Evolutionary conservation across 2,888 invertebrate genomes (phyloP), one percentile per base, ranked within the genome.

Genomic region (Plebejus anna): DNA sequence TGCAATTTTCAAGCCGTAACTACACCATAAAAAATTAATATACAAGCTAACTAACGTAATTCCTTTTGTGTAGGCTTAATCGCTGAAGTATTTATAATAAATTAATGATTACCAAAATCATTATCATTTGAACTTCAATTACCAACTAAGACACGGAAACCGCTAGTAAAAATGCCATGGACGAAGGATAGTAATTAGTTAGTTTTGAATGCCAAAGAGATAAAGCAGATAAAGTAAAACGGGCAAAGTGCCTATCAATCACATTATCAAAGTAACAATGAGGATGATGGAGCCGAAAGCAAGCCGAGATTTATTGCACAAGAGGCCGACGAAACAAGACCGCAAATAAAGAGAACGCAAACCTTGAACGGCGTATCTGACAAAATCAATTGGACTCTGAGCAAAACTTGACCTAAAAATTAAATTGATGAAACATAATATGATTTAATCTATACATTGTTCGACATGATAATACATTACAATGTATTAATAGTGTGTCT

Each of bases 341-440:
- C 90, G 92, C 92, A 90, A 92, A 91, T 92, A 94, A 93, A 92
- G 93, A 94, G 92, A 93, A 91, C 89, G 91, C 88, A 86, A 86
- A 92, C 94, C 94, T 94, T 94, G 94, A 92, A 87, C 86, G 86
- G 86, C 84, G 89, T 92, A 92, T 92, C 94, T 92, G 92, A 92
- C 92, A 92, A 93, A 94, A 94, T 93, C 92, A 90, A 93, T 92
- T 92, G 90, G 90, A 88, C 89, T 90, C 86, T 82, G 86, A 86
- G 88, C 89, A 90, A 92, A 90, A 90, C 92, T 92, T 92, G 92
- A 93, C 91, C 92, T 89, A 91, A 90, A 90, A 91, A 84, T 87
- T 79, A 86, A 87, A 88, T 88, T 86, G 88, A 89, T 89, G 89
- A 87, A 90, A 89, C 89, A 82, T 80, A 81, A 81, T 78, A 61